These are phyloP conservation scores for Ormyrus rosae DNA, from an alignment of 2,888 invertebrate species.

Conservation along the genomic window DNA sequence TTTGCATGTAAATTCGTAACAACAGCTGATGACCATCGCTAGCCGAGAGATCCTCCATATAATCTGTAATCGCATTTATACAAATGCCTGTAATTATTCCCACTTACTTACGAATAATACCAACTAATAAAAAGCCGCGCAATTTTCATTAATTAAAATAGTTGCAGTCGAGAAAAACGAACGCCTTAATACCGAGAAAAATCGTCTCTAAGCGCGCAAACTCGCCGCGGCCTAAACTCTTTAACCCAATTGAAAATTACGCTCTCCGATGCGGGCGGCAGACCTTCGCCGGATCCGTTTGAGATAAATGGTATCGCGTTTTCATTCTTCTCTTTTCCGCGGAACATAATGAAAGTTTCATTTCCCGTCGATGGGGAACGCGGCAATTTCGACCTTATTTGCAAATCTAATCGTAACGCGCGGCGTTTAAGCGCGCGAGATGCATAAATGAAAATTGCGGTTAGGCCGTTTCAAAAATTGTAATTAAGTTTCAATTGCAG, in stretches of 20 bases:
- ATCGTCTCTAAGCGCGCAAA: too few relatives aligned
- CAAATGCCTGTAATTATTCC: too few relatives aligned
- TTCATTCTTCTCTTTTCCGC: not conserved
- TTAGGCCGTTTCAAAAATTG: not conserved
- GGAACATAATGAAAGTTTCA: slow-evolving; percentile 11
- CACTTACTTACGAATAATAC: too few relatives aligned
- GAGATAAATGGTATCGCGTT: slow-evolving; percentile 14
- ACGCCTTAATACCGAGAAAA: too few relatives aligned
- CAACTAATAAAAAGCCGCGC: too few relatives aligned
- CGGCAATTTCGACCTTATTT: slow-evolving; percentile 1
- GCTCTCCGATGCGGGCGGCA: not conserved
- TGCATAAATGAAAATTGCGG: not conserved
- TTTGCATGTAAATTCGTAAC: too few relatives aligned
- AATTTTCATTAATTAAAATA: too few relatives aligned
- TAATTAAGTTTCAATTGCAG: not conserved
- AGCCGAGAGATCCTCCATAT: too few relatives aligned
- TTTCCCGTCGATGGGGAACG: slow-evolving; percentile 21
- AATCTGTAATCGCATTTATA: too few relatives aligned
- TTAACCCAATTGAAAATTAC: slow-evolving; percentile 26
- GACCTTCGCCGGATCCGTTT: slow-evolving; percentile 17
- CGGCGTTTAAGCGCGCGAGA: not conserved
- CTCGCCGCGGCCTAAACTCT: not conserved
- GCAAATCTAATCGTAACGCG: not conserved
- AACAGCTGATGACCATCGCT: too few relatives aligned
- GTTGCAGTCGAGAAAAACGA: too few relatives aligned